Base-by-base conservation (phyloP, 2,113 vertebrate species). In the Catharus fuscescens region DNA sequence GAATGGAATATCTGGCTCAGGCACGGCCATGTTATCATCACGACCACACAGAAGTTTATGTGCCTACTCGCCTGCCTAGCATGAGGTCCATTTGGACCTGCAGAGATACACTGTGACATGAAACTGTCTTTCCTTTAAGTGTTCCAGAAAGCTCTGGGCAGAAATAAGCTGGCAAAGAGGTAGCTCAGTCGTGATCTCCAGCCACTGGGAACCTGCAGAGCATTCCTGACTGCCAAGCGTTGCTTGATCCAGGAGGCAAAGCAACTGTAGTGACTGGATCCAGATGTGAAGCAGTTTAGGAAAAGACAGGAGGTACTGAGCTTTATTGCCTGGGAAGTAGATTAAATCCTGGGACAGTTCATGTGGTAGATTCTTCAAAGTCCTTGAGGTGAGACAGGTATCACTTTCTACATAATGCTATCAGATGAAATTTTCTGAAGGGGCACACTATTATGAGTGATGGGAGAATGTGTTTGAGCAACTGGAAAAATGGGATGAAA, bases 1-100 rank as follows among this genome's bases (percentile, higher is more conserved):
- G 62, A 77, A 88, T 48, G 76, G 45, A 92, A 80, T 40, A 88
- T 50, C 59, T 93, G 59, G 74, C 93, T 92, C 66, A 82, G 88
- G 47, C 57, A 34, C n/a, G 79, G 81, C 62, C 57, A 34, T 50
- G 67, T 90, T 95, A 71, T 90, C 90, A 79, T 85, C 88, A 86
- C 4, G 3, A 84, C 83, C 1, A 3, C 83, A 80, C 79, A 93
- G 86, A 54, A 62, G 77, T 11, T 65, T 50, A 69, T 60, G 60
- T 81, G 78, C 79, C 81, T 78, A 94, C 92, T 92, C 66, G 80
- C 38, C 26, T 0, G 0, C 62, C 77, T 72, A 61, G 67, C 42
- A 42, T 65, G 83, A 82, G 76, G 80, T 77, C 80, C 54, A 40
- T 86, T 92, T 73, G 76, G 60, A 77, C 77, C 54, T 76, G 56